phyloP scores from a whole-genome alignment of 2,113 vertebrate genomes.

The Himantopus leucocephalus region DNA sequence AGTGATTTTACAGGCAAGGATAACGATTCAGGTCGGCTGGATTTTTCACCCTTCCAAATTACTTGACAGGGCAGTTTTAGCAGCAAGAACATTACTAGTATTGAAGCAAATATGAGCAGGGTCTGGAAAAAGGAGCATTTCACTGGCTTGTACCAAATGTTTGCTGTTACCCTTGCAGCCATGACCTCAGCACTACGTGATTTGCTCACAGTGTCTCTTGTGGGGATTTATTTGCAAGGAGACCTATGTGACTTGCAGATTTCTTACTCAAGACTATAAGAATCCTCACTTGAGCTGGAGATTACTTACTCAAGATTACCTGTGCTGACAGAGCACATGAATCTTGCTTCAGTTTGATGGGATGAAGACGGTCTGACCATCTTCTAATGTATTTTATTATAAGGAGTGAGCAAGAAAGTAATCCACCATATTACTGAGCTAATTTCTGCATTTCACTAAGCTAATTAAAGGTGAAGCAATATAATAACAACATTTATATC shows the following conservation, averaged over 20 bases:
- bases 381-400: neutral
- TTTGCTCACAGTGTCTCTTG: neutral
- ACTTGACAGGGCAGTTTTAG: neutral
- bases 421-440: neutral
- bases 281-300: neutral
- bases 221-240: neutral
- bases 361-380: neutral
- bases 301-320: neutral
- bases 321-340: neutral
- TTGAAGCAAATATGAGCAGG: neutral
- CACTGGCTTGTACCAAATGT: neutral
- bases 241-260: rapidly evolving
- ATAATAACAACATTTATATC: neutral
- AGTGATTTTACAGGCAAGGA: neutral
- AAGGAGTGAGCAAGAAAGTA: neutral
- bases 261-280: neutral
- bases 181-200: neutral
- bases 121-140: neutral
- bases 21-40: rapidly evolving
- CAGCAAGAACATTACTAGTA: neutral
- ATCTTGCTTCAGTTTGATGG: neutral
- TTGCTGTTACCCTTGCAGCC: neutral
- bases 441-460: neutral
- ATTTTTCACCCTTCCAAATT: neutral
- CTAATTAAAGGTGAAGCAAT: neutral